Percentiles rank a stretch among this genome's conserved stretches.
Evolutionary conservation across 2,888 invertebrate species (phyloP).

Genomic region (Melieria picta): DNA sequence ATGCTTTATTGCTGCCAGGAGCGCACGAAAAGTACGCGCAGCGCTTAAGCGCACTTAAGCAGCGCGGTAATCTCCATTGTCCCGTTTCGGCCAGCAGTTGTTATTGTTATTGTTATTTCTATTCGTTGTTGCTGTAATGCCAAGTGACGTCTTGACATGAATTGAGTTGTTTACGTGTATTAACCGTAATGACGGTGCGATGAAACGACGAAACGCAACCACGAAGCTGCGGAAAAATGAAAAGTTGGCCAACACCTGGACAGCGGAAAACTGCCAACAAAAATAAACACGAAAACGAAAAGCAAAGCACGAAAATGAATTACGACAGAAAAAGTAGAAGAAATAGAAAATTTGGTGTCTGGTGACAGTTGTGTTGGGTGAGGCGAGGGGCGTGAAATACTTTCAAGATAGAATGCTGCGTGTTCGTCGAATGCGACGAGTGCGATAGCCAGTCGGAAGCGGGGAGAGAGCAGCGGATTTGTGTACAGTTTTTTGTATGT

Average conservation of each 20-base stretch:
- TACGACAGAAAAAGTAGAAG: neutral
- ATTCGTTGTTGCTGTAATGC: conserved; percentile 36
- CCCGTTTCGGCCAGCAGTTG: conserved; percentile 1
- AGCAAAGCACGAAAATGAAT: neutral
- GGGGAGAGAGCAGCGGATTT: no score
- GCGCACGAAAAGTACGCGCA: no score
- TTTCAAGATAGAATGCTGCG: no score
- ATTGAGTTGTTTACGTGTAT: conserved; percentile 32
- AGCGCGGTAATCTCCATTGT: no score
- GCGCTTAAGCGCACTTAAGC: no score
- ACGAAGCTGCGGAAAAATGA: neutral
- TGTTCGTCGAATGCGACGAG: no score
- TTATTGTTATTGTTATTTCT: conserved; percentile 17
- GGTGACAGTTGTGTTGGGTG: no score
- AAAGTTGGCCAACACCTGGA: neutral
- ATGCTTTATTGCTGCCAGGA: no score
- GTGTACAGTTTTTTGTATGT: no score
- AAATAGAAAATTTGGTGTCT: no score
- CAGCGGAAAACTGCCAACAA: neutral
- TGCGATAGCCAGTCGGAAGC: no score
- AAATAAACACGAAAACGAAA: conserved; percentile 1
- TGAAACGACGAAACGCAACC: conserved; percentile 21
- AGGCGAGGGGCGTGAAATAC: no score
- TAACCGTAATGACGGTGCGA: conserved; percentile 7
- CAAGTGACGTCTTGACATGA: conserved; percentile 39